These are phyloP conservation scores for Zeuzera pyrina DNA, from an alignment of 2,888 invertebrate species.

Conservation along the genomic window DNA sequence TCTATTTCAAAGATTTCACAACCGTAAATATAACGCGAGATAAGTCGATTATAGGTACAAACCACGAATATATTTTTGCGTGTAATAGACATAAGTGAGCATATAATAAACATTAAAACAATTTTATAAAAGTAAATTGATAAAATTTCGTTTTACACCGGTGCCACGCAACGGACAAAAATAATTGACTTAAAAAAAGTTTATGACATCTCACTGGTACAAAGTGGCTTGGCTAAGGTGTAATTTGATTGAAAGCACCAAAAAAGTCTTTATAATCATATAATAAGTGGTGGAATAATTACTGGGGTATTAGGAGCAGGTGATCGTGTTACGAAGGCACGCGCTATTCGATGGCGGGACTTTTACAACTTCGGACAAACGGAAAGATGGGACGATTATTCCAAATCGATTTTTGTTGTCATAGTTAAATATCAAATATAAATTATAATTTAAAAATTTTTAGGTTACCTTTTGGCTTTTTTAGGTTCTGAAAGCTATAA, in stretches of 20 bases:
- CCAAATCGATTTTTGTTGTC: too few relatives aligned
- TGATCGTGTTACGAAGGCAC: constrained; percentile 41
- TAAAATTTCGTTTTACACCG: constrained; percentile 48
- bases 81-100: constrained; percentile 4
- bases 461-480: too few relatives aligned
- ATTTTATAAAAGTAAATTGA: constrained; percentile 9
- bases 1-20: constrained; percentile 11
- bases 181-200: constrained; percentile 44
- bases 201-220: constrained; percentile 70
- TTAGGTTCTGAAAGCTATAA: too few relatives aligned
- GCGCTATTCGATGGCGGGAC: constrained; percentile 32
- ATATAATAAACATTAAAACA: too few relatives aligned
- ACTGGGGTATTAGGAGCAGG: constrained; percentile 64
- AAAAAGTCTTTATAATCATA: constrained; percentile 71
- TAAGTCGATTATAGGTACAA: constrained; percentile 6
- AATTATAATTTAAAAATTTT: too few relatives aligned
- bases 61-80: too few relatives aligned
- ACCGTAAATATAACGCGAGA: too few relatives aligned
- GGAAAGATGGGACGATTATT: constrained; percentile 4
- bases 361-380: constrained; percentile 23
- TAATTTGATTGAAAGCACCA: constrained; percentile 74
- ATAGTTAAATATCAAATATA: too few relatives aligned
- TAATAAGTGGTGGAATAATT: constrained; percentile 71
- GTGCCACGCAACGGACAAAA: constrained; percentile 38
- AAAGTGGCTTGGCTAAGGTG: constrained; percentile 64